These are phyloP conservation scores for Meleagris gallopavo DNA, from an alignment of 2,113 vertebrate genomes.

Conservation along the genomic window DNA sequence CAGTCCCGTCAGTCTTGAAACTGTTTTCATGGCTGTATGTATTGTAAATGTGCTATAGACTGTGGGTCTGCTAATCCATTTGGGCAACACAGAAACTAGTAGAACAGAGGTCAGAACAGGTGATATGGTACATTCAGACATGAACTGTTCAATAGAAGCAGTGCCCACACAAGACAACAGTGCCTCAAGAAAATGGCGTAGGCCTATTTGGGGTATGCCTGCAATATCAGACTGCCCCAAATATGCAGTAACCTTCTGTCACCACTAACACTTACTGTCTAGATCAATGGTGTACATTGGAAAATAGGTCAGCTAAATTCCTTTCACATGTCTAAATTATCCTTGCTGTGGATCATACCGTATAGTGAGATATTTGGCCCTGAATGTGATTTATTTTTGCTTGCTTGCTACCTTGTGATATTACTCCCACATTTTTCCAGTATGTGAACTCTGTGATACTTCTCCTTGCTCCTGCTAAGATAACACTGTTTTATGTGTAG, in stretches of 20 bases:
- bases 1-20: background rate
- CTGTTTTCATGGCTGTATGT: background rate
- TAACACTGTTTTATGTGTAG: background rate
- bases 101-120: background rate
- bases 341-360: background rate
- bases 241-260: background rate
- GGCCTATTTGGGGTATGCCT: background rate
- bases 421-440: background rate
- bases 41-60: background rate
- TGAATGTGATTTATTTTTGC: background rate
- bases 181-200: background rate
- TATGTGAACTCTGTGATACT: background rate
- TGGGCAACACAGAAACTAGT: background rate
- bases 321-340: background rate
- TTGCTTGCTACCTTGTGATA: background rate
- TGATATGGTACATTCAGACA: background rate
- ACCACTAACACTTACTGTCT: accelerated
- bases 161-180: background rate
- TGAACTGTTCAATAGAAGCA: background rate
- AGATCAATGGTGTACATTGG: background rate
- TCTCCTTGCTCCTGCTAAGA: background rate
- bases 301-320: background rate
- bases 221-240: background rate
- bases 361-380: background rate
- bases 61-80: background rate